These are phyloP conservation scores for Drosophila suzukii DNA, from an alignment of 1,140 invertebrate species.

Conservation along the genomic window DNA sequence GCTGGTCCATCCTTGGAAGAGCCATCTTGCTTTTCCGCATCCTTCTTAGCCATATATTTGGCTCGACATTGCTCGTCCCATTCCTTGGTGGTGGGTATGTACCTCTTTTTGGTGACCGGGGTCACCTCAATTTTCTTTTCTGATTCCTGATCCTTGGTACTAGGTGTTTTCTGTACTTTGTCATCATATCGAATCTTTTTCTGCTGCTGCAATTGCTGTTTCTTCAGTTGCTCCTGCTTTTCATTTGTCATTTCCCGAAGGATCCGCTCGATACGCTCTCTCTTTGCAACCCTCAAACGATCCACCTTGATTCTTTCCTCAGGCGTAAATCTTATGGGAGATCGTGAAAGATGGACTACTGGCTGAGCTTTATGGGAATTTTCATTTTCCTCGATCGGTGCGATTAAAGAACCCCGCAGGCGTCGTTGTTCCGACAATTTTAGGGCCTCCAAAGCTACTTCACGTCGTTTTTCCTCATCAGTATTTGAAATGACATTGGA, in stretches of 20 bases:
- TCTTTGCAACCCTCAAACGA: constrained; percentile 39
- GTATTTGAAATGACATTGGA: neutral
- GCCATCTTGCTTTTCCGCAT: neutral
- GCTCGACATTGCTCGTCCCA: constrained; percentile 63
- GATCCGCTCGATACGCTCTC: constrained; percentile 55
- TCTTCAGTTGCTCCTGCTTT: neutral
- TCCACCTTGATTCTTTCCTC: constrained; percentile 52
- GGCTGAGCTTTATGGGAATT: neutral
- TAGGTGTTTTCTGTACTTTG: neutral
- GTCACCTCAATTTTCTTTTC: neutral
- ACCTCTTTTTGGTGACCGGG: constrained; percentile 22
- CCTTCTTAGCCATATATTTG: neutral
- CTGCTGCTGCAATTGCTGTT: neutral
- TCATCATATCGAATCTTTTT: neutral
- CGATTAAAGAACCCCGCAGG: constrained; percentile 13
- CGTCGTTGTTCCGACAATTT: constrained; percentile 63
- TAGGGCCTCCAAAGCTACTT: constrained; percentile 58
- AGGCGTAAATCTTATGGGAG: constrained; percentile 31
- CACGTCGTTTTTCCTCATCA: constrained; percentile 47
- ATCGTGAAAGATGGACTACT: constrained; percentile 42
- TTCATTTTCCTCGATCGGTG: neutral
- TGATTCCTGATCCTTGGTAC: neutral
- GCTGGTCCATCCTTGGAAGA: neutral
- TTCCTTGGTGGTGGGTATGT: constrained; percentile 66
- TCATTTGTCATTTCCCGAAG: constrained; percentile 53